Evolutionary conservation across 2,113 vertebrate genomes (phyloP).

Genomic region (Garra rufa): DNA sequence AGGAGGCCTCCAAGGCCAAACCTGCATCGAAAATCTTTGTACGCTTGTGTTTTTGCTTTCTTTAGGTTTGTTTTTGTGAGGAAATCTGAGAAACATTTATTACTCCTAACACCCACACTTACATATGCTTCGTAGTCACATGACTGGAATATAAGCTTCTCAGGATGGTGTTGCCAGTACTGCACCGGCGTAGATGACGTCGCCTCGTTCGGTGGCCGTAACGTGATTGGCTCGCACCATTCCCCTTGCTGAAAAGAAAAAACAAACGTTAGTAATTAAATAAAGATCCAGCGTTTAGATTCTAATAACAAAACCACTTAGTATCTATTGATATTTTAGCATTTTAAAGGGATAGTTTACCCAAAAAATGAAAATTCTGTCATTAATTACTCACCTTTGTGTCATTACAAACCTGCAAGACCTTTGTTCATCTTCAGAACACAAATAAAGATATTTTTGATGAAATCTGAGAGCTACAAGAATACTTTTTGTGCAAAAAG

Average conservation of each 20-base stretch:
- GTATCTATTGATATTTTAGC: not conserved
- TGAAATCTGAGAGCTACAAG: no score
- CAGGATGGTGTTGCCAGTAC: conserved; percentile 98
- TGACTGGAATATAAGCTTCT: conserved; percentile 99
- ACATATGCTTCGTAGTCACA: conserved; percentile 99
- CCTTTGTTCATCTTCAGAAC: no score
- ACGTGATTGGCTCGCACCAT: conserved; percentile 98
- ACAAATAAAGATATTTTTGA: no score
- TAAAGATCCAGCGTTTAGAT: not conserved
- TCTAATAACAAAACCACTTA: not conserved
- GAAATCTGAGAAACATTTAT: not conserved
- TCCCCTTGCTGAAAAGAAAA: conserved; percentile 89
- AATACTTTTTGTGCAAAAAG: no score
- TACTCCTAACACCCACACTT: conserved; percentile 73
- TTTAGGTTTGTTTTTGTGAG: not conserved
- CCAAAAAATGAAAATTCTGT: no score
- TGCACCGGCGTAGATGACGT: conserved; percentile 97
- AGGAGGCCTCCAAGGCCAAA: not conserved
- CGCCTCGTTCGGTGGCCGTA: conserved; percentile 95
- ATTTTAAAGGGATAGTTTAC: not conserved
- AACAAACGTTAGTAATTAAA: conserved; percentile 8
- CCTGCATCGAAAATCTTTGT: not conserved
- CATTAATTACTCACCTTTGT: no score
- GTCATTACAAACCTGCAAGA: no score
- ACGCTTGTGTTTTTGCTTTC: not conserved